Percentiles rank a stretch among this genome's conserved stretches.
These are phyloP conservation scores for Myoxocephalus aenaeus DNA, from an alignment of 2,797 vertebrate genomes.

Conservation along the genomic window DNA sequence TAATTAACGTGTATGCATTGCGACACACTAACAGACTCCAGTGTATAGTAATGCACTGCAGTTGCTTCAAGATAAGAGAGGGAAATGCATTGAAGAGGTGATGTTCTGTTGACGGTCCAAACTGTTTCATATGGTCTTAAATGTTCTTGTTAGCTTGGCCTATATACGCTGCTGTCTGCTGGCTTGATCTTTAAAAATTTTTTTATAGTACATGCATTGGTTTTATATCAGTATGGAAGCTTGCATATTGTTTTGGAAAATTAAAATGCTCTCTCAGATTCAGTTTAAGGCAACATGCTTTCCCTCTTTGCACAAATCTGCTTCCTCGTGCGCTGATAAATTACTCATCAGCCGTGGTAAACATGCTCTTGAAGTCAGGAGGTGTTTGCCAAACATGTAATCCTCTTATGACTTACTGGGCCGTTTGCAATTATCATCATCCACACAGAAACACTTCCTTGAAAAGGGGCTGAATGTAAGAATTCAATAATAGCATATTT, in stretches of 20 bases:
- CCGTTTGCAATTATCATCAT: slow-evolving; percentile 46
- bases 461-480: slow-evolving; percentile 30
- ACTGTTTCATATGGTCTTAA: slow-evolving; percentile 1
- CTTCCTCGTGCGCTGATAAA: slow-evolving; percentile 8
- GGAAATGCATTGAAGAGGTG: background rate
- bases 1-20: background rate
- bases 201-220: background rate
- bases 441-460: slow-evolving; percentile 17
- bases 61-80: background rate
- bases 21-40: background rate
- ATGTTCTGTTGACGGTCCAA: background rate
- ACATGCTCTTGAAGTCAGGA: slow-evolving; percentile 40
- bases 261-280: background rate
- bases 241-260: background rate
- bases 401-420: slow-evolving; percentile 58
- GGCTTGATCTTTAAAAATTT: background rate
- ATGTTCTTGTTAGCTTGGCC: background rate
- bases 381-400: slow-evolving; percentile 52
- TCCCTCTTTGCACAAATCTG: background rate
- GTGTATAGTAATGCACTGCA: background rate
- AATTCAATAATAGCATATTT: slow-evolving; percentile 48
- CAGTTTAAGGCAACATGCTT: background rate
- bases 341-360: slow-evolving; percentile 49
- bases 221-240: background rate
- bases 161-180: background rate